Percentiles rank a stretch among this genome's conserved stretches.
Conservation (phyloP, 2,113 vertebrate genomes). For the Chroicocephalus ridibundus region DNA sequence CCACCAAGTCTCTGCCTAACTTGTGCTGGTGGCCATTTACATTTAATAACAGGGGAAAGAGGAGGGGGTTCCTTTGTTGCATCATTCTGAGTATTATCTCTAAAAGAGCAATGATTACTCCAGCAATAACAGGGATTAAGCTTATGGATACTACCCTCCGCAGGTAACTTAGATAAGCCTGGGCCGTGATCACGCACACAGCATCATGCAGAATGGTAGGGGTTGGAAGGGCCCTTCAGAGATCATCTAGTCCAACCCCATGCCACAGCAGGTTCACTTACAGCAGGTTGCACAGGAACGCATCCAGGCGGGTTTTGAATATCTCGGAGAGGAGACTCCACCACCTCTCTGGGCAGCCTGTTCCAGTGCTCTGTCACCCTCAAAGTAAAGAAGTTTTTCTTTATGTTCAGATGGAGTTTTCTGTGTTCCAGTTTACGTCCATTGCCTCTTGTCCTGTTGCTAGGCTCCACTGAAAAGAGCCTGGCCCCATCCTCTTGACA, state of each 20-base stretch:
- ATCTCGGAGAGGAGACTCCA: not conserved
- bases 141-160: not conserved
- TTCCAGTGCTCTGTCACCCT: not conserved
- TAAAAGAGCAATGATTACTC: not conserved
- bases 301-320: not conserved
- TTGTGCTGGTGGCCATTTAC: not conserved
- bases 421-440: not conserved
- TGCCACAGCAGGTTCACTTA: not conserved
- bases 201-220: not conserved
- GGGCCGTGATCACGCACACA: not conserved
- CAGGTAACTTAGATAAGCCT: not conserved
- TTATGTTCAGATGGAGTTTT: not conserved
- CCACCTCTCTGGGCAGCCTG: not conserved
- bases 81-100: not conserved
- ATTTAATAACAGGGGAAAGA: not conserved
- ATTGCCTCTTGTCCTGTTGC: not conserved
- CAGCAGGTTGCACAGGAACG: not conserved
- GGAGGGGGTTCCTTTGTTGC: not conserved
- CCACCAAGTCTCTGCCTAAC: slow-evolving; percentile 13
- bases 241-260: not conserved
- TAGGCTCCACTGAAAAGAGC: not conserved
- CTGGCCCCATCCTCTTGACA: not conserved
- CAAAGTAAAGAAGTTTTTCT: not conserved
- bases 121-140: not conserved
- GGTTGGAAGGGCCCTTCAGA: not conserved